Evolutionary conservation across 1,140 invertebrate genomes (phyloP).

Genomic region (Apis dorsata): DNA sequence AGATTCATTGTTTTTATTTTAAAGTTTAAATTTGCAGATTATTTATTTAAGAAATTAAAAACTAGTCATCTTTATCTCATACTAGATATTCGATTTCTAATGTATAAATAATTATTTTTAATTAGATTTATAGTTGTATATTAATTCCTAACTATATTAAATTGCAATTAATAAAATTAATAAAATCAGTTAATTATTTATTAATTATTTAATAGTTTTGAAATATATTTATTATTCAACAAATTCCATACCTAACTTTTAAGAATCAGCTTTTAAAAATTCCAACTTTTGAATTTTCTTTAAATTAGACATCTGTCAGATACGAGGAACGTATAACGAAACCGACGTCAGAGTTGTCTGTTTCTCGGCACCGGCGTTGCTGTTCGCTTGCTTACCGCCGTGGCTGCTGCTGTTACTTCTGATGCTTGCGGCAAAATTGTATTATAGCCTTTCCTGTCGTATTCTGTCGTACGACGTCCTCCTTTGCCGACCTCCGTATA

Average conservation of each 20-base stretch:
- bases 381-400: slow-evolving; percentile 38
- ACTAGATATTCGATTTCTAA: not conserved
- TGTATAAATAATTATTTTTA: not conserved
- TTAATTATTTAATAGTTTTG: not conserved
- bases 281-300: slow-evolving; percentile 4
- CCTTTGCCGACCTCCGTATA: slow-evolving; percentile 49
- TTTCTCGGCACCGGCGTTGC: slow-evolving; percentile 29
- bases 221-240: not conserved
- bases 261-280: not conserved
- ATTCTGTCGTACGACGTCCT: slow-evolving; percentile 67
- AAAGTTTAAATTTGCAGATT: slow-evolving; percentile 14
- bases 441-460: slow-evolving; percentile 74
- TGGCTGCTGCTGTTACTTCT: slow-evolving; percentile 46
- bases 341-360: slow-evolving; percentile 17
- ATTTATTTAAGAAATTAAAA: not conserved
- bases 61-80: not conserved
- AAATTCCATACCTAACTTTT: not conserved
- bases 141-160: too few relatives aligned
- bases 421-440: slow-evolving; percentile 73
- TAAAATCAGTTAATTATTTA: too few relatives aligned
- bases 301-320: slow-evolving; percentile 16
- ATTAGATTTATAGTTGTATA: not conserved
- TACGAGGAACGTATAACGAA: not conserved
- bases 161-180: too few relatives aligned
- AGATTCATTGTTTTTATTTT: not conserved